Evolutionary conservation across 2,888 invertebrate species (phyloP), one percentile per base, ranked within the genome.

Genomic region (Drosophila trichaetosa): DNA sequence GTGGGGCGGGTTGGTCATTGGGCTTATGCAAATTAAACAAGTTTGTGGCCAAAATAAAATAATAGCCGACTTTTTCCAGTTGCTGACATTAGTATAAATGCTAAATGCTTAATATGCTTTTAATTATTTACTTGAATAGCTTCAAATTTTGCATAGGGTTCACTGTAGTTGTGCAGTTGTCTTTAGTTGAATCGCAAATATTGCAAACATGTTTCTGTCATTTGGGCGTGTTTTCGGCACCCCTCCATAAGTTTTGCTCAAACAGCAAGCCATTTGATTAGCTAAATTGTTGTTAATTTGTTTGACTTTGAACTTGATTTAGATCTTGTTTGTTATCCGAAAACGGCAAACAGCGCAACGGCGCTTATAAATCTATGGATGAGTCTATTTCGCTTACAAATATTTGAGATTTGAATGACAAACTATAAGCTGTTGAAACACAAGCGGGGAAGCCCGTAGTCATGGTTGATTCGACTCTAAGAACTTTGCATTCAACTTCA

Each of bases 271-370:
- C 67, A 67, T 78, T 84, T 89, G 78, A 88, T 84, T 79, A 78
- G 82, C 56, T 74, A 83, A 83, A 83, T 83, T 89, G 82, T 72
- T 79, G 87, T 74, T 89, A 89, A 87, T 87, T 87, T 80, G 76
- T 85, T 83, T 89, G 87, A 83, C 87, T 87, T 89, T 87, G 87
- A 87, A 89, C 89, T 87, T 87, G 87, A 87, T 89, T 87, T 74
- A 76, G 71, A 85, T 83, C 87, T 83, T 71, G 87, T 87, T 87
- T 87, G 70, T 54, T 63, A 53, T 52, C 46, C 34, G 31, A 58
- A 72, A 74, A 53, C 52, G 33, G 16, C 52, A 53, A 21, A 34
- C 16, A 60, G 70, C 68, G 68, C 69, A 69, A 38, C 69, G 80
- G 34, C 60, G 49, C 57, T 36, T 60, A 76, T 61, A 69, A 58